Evolutionary conservation across 2,797 vertebrate species (phyloP).

Genomic region (Scomberomorus guttatus): DNA sequence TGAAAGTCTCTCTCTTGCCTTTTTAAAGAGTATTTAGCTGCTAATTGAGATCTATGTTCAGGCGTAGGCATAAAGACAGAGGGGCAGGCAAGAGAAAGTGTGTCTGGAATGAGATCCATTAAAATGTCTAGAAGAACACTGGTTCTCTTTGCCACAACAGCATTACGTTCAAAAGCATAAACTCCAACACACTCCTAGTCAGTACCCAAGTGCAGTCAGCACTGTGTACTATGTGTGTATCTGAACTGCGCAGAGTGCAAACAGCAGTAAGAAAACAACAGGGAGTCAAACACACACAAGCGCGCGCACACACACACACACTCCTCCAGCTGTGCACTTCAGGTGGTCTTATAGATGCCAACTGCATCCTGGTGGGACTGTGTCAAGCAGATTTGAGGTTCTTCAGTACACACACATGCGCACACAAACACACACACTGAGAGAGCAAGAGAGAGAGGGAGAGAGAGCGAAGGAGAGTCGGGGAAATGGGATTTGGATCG

Average conservation of each 20-base stretch:
- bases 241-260: slow-evolving; percentile 19
- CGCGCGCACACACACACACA: slow-evolving; percentile 2
- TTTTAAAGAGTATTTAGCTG: slow-evolving; percentile 37
- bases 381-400: slow-evolving; percentile 60
- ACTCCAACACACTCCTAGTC: not conserved
- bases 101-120: slow-evolving; percentile 47
- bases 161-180: not conserved
- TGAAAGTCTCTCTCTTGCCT: not conserved
- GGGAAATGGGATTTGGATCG: slow-evolving; percentile 68
- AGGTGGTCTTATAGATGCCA: slow-evolving; percentile 65
- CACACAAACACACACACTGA: slow-evolving; percentile 28
- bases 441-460: slow-evolving; percentile 20
- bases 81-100: slow-evolving; percentile 40
- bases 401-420: slow-evolving; percentile 19
- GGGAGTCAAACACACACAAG: not conserved
- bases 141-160: slow-evolving; percentile 22
- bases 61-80: slow-evolving; percentile 38
- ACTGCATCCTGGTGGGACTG: slow-evolving; percentile 58
- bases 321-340: slow-evolving; percentile 60
- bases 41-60: slow-evolving; percentile 59
- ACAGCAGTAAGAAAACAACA: slow-evolving; percentile 43
- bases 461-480: slow-evolving; percentile 1
- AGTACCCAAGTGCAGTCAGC: slow-evolving; percentile 20
- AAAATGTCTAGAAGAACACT: slow-evolving; percentile 45
- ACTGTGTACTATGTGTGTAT: slow-evolving; percentile 38